These are phyloP conservation scores for Tachina fera DNA, from an alignment of 2,888 invertebrate species.

Conservation along the genomic window DNA sequence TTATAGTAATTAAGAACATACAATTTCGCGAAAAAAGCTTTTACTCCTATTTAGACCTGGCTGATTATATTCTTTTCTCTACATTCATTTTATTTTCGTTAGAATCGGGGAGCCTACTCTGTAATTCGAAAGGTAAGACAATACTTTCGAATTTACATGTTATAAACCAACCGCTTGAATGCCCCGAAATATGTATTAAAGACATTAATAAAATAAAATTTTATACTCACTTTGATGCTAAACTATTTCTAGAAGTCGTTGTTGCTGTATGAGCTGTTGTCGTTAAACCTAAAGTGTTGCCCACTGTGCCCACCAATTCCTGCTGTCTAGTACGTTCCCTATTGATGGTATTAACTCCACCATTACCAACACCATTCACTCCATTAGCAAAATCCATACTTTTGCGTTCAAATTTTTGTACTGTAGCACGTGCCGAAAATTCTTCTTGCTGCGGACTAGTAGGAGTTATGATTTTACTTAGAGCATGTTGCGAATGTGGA, in stretches of 20 bases:
- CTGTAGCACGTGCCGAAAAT: constrained; percentile 76
- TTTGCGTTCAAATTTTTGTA: constrained; percentile 80
- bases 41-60: no score
- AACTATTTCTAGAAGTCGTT: constrained; percentile 74
- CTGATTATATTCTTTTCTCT: no score
- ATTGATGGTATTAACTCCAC: constrained; percentile 11
- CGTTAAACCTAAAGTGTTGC: constrained; percentile 59
- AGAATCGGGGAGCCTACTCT: no score
- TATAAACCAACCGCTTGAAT: no score
- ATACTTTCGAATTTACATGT: no score
- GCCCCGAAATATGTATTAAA: neutral
- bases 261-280: constrained; percentile 73
- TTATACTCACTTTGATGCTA: constrained; percentile 78
- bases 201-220: neutral
- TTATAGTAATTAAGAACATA: no score
- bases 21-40: no score
- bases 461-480: constrained; percentile 45
- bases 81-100: no score
- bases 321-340: constrained; percentile 57
- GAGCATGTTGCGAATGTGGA: constrained; percentile 55
- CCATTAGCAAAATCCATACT: constrained; percentile 75
- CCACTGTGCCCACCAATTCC: constrained; percentile 45
- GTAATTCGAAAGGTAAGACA: no score
- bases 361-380: constrained; percentile 65
- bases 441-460: constrained; percentile 70